Base-by-base conservation (phyloP, 2,888 invertebrate genomes). In the Agonopterix alstromeriana region DNA sequence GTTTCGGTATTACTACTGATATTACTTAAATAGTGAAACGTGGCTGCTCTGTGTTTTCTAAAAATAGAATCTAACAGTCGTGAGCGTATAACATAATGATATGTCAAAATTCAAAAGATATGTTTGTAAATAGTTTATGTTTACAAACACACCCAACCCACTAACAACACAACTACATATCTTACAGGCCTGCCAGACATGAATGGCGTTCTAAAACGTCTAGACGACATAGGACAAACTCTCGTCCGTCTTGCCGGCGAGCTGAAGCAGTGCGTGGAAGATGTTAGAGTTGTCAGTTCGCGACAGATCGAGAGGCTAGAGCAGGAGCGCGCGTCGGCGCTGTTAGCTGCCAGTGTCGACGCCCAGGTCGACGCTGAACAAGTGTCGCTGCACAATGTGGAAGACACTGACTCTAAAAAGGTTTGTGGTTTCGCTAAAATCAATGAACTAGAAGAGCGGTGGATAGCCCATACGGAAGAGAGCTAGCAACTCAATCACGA, bases 331-430 rank as follows among this genome's bases (percentile, higher is more conserved):
- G 91, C 93, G 42, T 88, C 93, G 3, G 92, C 92, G 8, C 82
- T 94, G 51, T 79, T 94, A 38, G 92, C 93, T n/a, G 92, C 92
- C 43, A 89, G 91, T 52, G 92, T 92, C 0, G 93, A 93, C 50
- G 90, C 91, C 5, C 92, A 93, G 56, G 92, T 92, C 4, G 90
- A 90, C 42, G 77, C 83, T n/a, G 87, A 90, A 40, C 89, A 78
- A 41, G 81, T 77, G 9, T 70, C 85, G 0, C 56, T 86, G 12
- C 83, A 85, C 50, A 76, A 75, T 52, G 77, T 82, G 2, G 91
- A 91, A 47, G 93, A 94, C 65, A 89, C 91, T 44, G 92, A 93
- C 67, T 90, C 93, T 60, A 93, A 95, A 86, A 95, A 95, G 91
- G 95, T 95, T 27, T 27, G 27, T 27, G 5, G 27, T 27, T 27